Conservation (phyloP, 2,888 invertebrate genomes). For the Eupithecia centaureata region DNA sequence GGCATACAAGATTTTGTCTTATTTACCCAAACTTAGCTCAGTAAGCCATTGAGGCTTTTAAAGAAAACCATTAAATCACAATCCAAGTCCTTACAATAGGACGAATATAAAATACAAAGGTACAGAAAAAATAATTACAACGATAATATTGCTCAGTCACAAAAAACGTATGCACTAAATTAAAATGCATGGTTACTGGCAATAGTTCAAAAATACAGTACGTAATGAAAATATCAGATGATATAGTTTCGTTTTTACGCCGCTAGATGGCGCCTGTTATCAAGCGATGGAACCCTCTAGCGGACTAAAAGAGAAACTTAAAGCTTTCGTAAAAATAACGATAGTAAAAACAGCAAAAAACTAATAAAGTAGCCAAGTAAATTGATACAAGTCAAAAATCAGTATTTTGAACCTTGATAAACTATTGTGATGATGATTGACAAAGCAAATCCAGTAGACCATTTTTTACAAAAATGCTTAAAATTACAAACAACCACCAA, state of each 20-base stretch:
- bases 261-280: constrained; percentile 13
- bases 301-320: not conserved
- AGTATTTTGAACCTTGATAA: constrained; percentile 7
- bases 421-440: constrained; percentile 38
- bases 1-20: constrained; percentile 18
- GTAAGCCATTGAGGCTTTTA: constrained; percentile 19
- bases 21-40: constrained; percentile 24
- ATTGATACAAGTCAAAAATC: constrained; percentile 14
- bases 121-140: constrained; percentile 32
- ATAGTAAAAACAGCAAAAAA: constrained; percentile 12
- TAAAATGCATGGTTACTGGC: constrained; percentile 80
- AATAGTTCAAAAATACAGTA: constrained; percentile 53
- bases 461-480: constrained; percentile 42
- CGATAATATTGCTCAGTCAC: constrained; percentile 58
- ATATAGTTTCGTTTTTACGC: constrained; percentile 1
- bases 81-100: constrained; percentile 31
- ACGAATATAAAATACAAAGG: constrained; percentile 30
- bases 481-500: constrained; percentile 53
- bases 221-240: constrained; percentile 6
- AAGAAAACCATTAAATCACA: constrained; percentile 33
- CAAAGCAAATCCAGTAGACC: constrained; percentile 27
- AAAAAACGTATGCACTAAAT: constrained; percentile 62
- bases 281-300: constrained; percentile 9
- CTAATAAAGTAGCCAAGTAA: constrained; percentile 14
- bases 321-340: not conserved